phyloP scores from a whole-genome alignment of 64 coral and sea anemone genomes.

The Anthopleura sola region DNA sequence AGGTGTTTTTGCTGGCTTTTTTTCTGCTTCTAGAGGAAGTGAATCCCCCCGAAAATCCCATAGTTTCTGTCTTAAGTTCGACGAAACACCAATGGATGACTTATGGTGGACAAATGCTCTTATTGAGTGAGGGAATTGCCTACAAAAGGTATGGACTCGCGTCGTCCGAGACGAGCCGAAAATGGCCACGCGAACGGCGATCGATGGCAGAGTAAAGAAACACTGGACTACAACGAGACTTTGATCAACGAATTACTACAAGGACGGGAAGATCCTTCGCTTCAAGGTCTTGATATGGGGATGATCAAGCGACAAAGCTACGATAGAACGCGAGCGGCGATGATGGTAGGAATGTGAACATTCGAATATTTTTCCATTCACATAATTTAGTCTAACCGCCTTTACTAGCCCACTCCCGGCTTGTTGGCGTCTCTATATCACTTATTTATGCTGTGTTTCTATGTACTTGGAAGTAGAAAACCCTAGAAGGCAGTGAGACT shows the following conservation, averaged over 20 bases:
- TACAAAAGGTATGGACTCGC: slow-evolving; percentile 1
- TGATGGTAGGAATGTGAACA: slow-evolving; percentile 49
- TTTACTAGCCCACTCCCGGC: neutral
- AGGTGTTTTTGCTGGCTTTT: neutral
- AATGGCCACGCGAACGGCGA: slow-evolving; percentile 21
- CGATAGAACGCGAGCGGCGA: slow-evolving; percentile 34
- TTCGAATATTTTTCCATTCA: slow-evolving; percentile 8
- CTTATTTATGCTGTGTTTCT: slow-evolving; percentile 19
- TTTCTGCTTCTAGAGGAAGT: neutral
- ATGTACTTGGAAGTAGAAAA: neutral
- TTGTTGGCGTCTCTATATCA: slow-evolving; percentile 12
- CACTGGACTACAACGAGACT: slow-evolving; percentile 2
- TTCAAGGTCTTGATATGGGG: slow-evolving; percentile 52
- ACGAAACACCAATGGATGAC: neutral
- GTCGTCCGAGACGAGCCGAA: slow-evolving; percentile 9
- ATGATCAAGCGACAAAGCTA: slow-evolving; percentile 44
- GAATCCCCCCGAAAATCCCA: neutral
- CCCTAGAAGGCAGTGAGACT: neutral
- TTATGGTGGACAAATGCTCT: neutral
- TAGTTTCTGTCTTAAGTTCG: neutral
- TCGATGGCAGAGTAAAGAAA: neutral
- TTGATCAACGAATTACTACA: slow-evolving; percentile 29
- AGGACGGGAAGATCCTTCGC: slow-evolving; percentile 19
- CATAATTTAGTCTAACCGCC: neutral
- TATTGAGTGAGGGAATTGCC: neutral